Percentiles rank a stretch among this genome's conserved stretches.
phyloP scores from a whole-genome alignment of 2,888 invertebrate genomes.

The Drosophila falleni region DNA sequence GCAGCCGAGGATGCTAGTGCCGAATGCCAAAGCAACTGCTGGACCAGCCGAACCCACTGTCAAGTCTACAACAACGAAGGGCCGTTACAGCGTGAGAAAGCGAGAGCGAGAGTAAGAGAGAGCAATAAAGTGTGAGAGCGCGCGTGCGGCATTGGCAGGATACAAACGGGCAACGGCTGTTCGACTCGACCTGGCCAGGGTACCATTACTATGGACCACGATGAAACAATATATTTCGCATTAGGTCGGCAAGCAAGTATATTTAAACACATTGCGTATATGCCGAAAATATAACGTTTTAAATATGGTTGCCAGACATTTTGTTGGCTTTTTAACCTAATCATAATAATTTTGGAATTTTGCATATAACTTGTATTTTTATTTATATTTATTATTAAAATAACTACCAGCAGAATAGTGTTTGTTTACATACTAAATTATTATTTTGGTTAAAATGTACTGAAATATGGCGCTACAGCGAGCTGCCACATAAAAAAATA shows the following conservation, averaged over 20 bases:
- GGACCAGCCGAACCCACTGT: slow-evolving; percentile 50
- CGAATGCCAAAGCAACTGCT: slow-evolving; percentile 20
- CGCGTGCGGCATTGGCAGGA: slow-evolving; percentile 47
- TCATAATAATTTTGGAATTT: too few relatives aligned
- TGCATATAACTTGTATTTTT: too few relatives aligned
- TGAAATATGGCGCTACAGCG: not conserved
- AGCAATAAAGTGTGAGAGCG: slow-evolving; percentile 11
- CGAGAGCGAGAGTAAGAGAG: not conserved
- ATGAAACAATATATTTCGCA: slow-evolving; percentile 16
- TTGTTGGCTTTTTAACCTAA: too few relatives aligned
- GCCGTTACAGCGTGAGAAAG: slow-evolving; percentile 10
- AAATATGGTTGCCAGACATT: slow-evolving; percentile 24
- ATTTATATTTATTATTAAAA: too few relatives aligned
- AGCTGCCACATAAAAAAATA: slow-evolving; percentile 1
- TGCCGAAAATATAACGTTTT: slow-evolving; percentile 5
- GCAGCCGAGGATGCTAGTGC: slow-evolving; percentile 55
- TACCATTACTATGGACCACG: slow-evolving; percentile 2
- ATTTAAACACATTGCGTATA: slow-evolving; percentile 22
- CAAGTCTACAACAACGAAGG: slow-evolving; percentile 49
- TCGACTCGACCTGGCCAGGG: slow-evolving; percentile 14
- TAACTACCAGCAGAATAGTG: too few relatives aligned
- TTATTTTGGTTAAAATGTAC: not conserved
- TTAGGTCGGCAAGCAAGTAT: not conserved
- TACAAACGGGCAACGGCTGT: slow-evolving; percentile 44
- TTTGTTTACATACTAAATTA: not conserved